These are phyloP conservation scores for Clytia hemisphaerica DNA, from an alignment of 30 jellyfish, hydroid and myxozoan genomes.

Conservation along the genomic window DNA sequence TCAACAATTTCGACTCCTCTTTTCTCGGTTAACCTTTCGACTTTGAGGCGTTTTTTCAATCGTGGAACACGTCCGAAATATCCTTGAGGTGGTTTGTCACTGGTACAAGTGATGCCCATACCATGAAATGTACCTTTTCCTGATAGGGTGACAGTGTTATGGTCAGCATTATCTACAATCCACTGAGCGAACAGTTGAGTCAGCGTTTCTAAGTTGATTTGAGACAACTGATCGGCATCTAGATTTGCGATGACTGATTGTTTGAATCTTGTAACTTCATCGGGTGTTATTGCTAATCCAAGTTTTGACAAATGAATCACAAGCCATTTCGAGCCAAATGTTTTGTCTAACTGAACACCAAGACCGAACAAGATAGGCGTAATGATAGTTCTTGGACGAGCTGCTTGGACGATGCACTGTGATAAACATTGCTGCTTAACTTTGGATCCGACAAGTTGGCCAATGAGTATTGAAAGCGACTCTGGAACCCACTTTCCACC, in stretches of 20 bases:
- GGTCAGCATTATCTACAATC: no score
- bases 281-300: conserved; percentile 40
- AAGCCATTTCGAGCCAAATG: conserved; percentile 48
- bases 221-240: no score
- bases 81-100: no score
- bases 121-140: no score
- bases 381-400: conserved; percentile 28
- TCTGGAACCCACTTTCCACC: conserved; percentile 34
- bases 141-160: no score
- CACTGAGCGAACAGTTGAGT: no score
- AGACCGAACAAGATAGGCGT: conserved; percentile 32
- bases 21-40: no score
- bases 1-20: no score
- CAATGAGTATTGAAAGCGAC: neutral
- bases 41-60: no score
- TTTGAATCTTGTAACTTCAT: conserved; percentile 41
- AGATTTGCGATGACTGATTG: conserved; percentile 28
- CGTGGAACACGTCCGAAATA: no score
- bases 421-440: neutral
- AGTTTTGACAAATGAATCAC: conserved; percentile 24
- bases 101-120: no score
- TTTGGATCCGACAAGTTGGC: conserved; percentile 10
- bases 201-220: no score
- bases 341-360: conserved; percentile 44
- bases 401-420: conserved; percentile 53